A percentile compares a stretch with the other conserved stretches of the same genome.
phyloP scores from a whole-genome alignment of 1,140 invertebrate species.

The Saxidomus purpurata region DNA sequence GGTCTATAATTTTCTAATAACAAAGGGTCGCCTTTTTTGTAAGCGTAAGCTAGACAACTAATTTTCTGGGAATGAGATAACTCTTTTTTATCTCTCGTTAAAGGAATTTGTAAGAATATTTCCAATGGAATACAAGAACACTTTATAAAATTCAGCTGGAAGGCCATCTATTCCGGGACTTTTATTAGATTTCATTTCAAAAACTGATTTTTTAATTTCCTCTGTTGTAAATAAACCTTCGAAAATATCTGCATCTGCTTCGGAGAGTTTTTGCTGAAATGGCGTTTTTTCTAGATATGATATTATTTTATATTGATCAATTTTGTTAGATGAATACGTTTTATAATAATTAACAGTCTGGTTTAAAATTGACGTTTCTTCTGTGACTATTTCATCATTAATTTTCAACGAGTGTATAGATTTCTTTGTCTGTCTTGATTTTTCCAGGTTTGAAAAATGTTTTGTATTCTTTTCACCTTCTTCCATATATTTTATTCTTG shows the following conservation, averaged over 20 bases:
- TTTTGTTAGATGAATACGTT: neutral
- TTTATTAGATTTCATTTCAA: neutral
- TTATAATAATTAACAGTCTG: neutral
- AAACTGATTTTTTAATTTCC: neutral
- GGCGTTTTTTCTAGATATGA: neutral
- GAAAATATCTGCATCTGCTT: neutral
- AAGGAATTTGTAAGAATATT: neutral
- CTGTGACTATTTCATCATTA: neutral
- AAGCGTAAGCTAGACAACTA: neutral
- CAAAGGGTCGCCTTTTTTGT: neutral
- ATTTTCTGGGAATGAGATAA: neutral
- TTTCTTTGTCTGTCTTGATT: slow-evolving; percentile 33
- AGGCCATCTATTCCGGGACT: neutral
- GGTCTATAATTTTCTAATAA: neutral
- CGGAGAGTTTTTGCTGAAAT: neutral
- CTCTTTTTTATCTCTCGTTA: neutral
- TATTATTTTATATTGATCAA: neutral
- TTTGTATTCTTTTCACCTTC: neutral
- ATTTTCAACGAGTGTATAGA: neutral
- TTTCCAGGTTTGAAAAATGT: neutral
- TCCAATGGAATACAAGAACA: neutral
- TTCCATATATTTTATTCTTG: neutral
- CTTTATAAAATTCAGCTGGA: neutral
- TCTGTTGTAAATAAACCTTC: neutral
- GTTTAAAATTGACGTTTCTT: neutral